Base-by-base conservation (phyloP, 2,113 vertebrate species). In the Elachura formosa region DNA sequence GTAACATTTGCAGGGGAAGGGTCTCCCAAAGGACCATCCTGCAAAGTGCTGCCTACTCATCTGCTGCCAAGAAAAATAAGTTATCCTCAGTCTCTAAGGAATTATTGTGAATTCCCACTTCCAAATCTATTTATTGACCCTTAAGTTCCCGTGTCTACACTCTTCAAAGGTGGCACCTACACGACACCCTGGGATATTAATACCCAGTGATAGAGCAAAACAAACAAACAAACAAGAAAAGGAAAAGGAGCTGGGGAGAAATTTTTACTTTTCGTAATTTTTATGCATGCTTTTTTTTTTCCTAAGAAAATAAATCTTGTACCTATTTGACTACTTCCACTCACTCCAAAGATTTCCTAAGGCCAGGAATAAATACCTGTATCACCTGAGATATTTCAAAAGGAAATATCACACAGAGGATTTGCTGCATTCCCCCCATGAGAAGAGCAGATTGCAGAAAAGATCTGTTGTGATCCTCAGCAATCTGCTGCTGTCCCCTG, bases 391-490 rank as follows among this genome's bases (percentile, higher is more conserved):
- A 11, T 22, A n/a, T 8, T 74, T 69, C 36, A 45, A 66, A 71
- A 43, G 54, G 21, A 75, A 74, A 46, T 0, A 1, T 10, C 0
- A 0, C 17, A 9, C 10, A 12, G 38, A 36, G 26, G 28, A 48
- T 52, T 62, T 61, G 24, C 75, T 71, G 52, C 48, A 9, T 54
- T 54, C 59, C 48, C 63, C 43, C 40, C 16, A 52, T 13, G 14
- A 3, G 1, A 48, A 40, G 21, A 81, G 36, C 12, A 76, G 20
- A 24, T 20, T 18, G 33, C 28, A 54, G 25, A 15, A 25, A 14
- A 58, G 28, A 14, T 6, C 10, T 9, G 1, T 11, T 0, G 0
- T 0, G 0, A 16, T 69, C 58, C 33, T 29, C 40, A 69, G 67
- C 31, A 5, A 10, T 10, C 28, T 38, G 9, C 40, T 21, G 19